Evolutionary conservation across 2,888 invertebrate genomes (phyloP), one percentile per base, ranked within the genome.

Genomic region (Eupithecia subfuscata): DNA sequence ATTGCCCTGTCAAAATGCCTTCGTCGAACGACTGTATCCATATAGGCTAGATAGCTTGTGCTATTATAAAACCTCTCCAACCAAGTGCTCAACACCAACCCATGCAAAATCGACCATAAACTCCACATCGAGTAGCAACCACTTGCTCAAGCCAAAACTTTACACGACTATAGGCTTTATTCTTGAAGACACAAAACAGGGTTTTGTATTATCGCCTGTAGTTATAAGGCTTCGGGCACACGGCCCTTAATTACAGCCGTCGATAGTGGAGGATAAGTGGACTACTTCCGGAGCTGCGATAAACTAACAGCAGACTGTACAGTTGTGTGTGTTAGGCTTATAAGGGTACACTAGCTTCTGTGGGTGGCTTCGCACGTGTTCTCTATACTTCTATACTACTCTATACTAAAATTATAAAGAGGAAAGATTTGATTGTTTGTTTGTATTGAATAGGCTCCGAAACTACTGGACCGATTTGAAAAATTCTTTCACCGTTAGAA

Each of bases 261-360:
- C 76, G 76, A 77, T 77, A 77, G 76, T 34, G 43, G 71, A 69
- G 76, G 74, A 77, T 77, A 77, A 74, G 76, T 77, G 74, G 65
- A 40, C 56, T 65, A 74, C 76, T 77, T 77, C 76, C 76, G 76
- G 25, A 40, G 45, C 16, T 48, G 64, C 74, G 74, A 69, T 76
- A 76, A 74, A 74, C 76, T 69, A 73, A 73, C 76, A 45, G 65
- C 11, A n/a, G 65, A 65, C 22, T 67, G 65, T n/a, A n/a, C 34
- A 67, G 34, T 5, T 37, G 40, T 64, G 60, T 60, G 60, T 60
- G 60, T 60, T 22, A 22, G 22, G 12, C 60, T 60, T 60, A 56
- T 56, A 60, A 0, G 56, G 22, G 6, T 1, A 25, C 22, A 22
- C 25, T 60, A 25, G 22, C 3, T 60, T 60, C 60, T 25, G 60